Evolutionary conservation across 2,888 invertebrate genomes (phyloP).

Genomic region (Xestia xanthographa): DNA sequence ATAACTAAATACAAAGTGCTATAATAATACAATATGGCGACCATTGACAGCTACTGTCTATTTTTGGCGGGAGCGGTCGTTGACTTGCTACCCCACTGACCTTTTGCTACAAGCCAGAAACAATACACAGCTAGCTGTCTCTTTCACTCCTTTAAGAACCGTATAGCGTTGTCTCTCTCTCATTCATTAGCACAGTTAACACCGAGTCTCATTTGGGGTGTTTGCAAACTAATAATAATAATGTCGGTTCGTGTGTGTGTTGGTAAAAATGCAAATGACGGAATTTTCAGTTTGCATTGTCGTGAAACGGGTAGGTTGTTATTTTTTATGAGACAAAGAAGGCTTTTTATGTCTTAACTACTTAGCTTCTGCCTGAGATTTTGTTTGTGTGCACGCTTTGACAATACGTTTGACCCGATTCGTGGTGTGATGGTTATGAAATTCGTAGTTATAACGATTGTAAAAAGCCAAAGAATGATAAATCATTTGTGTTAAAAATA

Average conservation of each 20-base stretch:
- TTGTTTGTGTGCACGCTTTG: background rate
- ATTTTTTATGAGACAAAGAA: slow-evolving; percentile 33
- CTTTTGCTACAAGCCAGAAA: slow-evolving; percentile 68
- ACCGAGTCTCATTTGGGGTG: slow-evolving; percentile 40
- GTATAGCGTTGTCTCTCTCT: slow-evolving; percentile 64
- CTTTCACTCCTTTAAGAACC: slow-evolving; percentile 44
- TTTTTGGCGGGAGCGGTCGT: slow-evolving; percentile 81
- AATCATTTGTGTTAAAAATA: too few relatives aligned
- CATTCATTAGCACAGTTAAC: slow-evolving; percentile 71
- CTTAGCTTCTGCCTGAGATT: background rate
- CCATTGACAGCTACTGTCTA: slow-evolving; percentile 62
- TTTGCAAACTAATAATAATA: slow-evolving; percentile 51
- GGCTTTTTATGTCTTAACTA: slow-evolving; percentile 44
- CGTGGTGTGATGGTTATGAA: background rate
- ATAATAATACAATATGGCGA: slow-evolving; percentile 62
- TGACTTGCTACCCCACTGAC: slow-evolving; percentile 76
- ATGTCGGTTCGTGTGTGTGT: slow-evolving; percentile 43
- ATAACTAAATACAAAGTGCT: slow-evolving; percentile 34
- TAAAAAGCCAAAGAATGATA: too few relatives aligned
- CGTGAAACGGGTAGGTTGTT: slow-evolving; percentile 18
- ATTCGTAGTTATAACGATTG: background rate
- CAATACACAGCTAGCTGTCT: slow-evolving; percentile 61
- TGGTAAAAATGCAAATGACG: slow-evolving; percentile 50
- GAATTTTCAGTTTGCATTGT: slow-evolving; percentile 42
- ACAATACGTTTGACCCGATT: background rate